Evolutionary conservation across 2,888 invertebrate species (phyloP), one percentile per base, ranked within the genome.

Genomic region (Trimorus sp.): DNA sequence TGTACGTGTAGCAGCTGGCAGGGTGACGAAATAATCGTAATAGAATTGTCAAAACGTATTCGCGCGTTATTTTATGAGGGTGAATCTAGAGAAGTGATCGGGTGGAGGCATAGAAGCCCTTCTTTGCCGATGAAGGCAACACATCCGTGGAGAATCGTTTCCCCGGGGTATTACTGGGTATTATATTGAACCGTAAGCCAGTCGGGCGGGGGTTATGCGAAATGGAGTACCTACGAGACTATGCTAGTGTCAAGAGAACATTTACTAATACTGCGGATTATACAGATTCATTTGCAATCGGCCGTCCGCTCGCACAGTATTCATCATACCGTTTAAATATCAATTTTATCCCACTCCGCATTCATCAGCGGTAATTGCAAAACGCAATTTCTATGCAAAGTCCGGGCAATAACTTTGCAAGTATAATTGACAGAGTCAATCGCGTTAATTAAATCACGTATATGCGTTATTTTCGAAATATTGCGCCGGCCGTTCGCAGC

Each of bases 1-100:
- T 78, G 59, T 79, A 82, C 69, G 84, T 79, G 88, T 79, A 87
- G 88, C 90, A 89, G 89, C 90, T 89, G 90, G 85, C 86, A 85
- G 81, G 84, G 86, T 87, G 89, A 85, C 85, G 87, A 89, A 89
- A 90, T 91, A 90, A 91, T 91, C 90, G 90, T 89, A 90, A 91
- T 91, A 89, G 90, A 91, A 91, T 91, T 90, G 91, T 91, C 91
- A 91, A 91, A 91, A 91, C 86, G 90, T 90, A 90, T 87, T 89
- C 89, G 88, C 88, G 88, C 88, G 89, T 90, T 91, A 90, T 89
- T 91, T 90, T 89, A 90, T 87, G 89, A 89, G 89, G 89, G 88
- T 88, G 88, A 87, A 86, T 85, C 84, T 68, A 66, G 84, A 84
- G 83, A 79, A 84, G 80, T 74, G 83, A 83, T 84, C 79, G 84